Evolutionary conservation across 2,888 invertebrate species (phyloP).

Genomic region (Saturnia japonica): DNA sequence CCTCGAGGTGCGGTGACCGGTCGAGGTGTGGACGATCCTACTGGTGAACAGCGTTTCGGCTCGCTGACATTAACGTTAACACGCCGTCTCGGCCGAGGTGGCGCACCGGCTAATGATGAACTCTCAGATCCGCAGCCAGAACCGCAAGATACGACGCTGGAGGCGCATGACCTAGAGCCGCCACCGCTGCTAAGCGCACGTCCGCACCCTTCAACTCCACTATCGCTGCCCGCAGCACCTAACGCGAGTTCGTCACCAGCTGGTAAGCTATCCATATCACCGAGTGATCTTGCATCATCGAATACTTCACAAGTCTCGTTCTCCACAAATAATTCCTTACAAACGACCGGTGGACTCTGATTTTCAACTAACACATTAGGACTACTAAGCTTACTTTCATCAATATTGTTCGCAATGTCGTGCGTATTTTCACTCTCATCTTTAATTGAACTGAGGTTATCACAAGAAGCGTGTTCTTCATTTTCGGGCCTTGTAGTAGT

Average conservation of each 20-base stretch:
- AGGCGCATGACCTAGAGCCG: conserved; percentile 87
- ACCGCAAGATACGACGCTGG: conserved; percentile 89
- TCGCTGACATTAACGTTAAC: conserved; percentile 83
- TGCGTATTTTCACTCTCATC: conserved; percentile 48
- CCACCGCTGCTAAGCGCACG: conserved; percentile 86
- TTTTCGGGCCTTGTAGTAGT: conserved; percentile 37
- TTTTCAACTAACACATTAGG: conserved; percentile 45
- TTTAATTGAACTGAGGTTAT: conserved; percentile 38
- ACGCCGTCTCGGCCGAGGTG: conserved; percentile 76
- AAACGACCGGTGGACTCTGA: conserved; percentile 36
- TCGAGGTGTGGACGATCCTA: conserved; percentile 77
- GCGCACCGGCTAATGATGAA: conserved; percentile 84
- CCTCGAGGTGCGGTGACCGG: conserved; percentile 77
- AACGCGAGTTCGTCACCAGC: conserved; percentile 67
- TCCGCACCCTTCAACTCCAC: conserved; percentile 89
- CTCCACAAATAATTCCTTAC: conserved; percentile 55
- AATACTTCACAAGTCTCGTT: conserved; percentile 62
- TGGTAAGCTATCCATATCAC: conserved; percentile 72
- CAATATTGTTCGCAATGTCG: conserved; percentile 43
- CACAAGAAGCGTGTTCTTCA: conserved; percentile 40
- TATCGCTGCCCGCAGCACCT: conserved; percentile 88
- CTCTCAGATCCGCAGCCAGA: conserved; percentile 92
- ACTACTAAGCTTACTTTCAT: conserved; percentile 38
- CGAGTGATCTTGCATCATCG: conserved; percentile 70
- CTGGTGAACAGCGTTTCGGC: conserved; percentile 74